A percentile compares a stretch with the other conserved stretches of the same genome.
Conservation (phyloP, 2,797 vertebrate genomes). For the Nasua narica region DNA sequence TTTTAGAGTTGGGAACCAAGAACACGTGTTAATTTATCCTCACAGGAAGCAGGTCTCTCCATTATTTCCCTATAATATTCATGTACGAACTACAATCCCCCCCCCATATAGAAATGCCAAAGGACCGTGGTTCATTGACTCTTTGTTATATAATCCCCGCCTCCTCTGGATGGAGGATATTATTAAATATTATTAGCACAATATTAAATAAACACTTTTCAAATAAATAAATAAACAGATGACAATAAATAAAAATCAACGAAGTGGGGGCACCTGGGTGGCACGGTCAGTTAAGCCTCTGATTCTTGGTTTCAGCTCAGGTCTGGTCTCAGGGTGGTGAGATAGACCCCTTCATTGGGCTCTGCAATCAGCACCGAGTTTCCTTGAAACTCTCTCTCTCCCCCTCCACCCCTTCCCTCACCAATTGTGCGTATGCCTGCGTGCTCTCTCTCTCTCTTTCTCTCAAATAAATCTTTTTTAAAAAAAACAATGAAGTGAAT, state of each 20-base stretch:
- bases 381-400: background rate
- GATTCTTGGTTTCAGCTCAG: background rate
- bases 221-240: background rate
- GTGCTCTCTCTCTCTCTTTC: background rate
- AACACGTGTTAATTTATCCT: background rate
- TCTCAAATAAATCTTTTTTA: background rate
- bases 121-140: background rate
- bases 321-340: background rate
- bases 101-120: background rate
- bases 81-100: background rate
- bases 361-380: background rate
- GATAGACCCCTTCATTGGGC: background rate
- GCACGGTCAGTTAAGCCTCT: background rate
- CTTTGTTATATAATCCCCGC: background rate
- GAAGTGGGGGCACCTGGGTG: background rate
- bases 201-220: background rate
- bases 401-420: accelerated
- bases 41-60: background rate
- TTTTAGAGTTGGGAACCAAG: background rate
- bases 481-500: background rate
- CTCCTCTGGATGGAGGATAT: background rate
- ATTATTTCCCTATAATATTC: background rate
- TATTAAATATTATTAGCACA: too few species aligned
- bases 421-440: accelerated
- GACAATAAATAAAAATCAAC: background rate